Base-by-base conservation (phyloP, 1,140 invertebrate species). In the Bombus sibiricus region DNA sequence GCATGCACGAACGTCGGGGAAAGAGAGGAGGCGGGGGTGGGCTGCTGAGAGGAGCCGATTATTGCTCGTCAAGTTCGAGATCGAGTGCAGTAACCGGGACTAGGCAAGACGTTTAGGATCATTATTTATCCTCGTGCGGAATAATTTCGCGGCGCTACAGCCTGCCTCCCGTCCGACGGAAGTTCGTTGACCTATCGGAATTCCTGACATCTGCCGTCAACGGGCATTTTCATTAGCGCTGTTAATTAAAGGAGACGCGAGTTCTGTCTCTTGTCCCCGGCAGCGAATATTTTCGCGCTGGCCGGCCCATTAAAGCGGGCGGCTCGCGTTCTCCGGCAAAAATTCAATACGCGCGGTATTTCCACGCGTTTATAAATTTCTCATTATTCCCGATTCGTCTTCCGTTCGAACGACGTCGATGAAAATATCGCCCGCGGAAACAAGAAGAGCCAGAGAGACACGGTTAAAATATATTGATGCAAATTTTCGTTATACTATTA, bases 171-270 rank as follows among this genome's bases (percentile, higher is more conserved):
- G 22, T 6, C 34, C 34, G 68, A 15, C 34, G 39, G 0, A 18
- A 32, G 75, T 77, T 77, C 75, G 57, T 77, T 22, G 75, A 77
- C 75, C 75, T 77, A 77, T 77, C 75, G 75, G 75, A 66, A 79
- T 79, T n/a, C 43, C 62, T 66, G 62, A 66, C 66, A 37, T 80
- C 62, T n/a, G 62, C 32, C 59, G 39, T 66, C 59, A 59, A 78
- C 37, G 25, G 28, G 43, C 43, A 68, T 81, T 81, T 71, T 53
- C 66, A 71, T 81, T 68, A 81, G 34, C 43, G 78, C 66, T 22
- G 47, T 71, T 69, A 81, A 81, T 81, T 81, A 81, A 71, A 71
- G 64, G 43, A 28, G 64, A 37, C 32, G 74, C 47, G 74, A 18
- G 15, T 10, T 47, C 39, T 25, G 76, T 43, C 59, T 41, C 59